These are phyloP conservation scores for Tenodera sinensis DNA, from an alignment of 2,888 invertebrate genomes.

Conservation along the genomic window DNA sequence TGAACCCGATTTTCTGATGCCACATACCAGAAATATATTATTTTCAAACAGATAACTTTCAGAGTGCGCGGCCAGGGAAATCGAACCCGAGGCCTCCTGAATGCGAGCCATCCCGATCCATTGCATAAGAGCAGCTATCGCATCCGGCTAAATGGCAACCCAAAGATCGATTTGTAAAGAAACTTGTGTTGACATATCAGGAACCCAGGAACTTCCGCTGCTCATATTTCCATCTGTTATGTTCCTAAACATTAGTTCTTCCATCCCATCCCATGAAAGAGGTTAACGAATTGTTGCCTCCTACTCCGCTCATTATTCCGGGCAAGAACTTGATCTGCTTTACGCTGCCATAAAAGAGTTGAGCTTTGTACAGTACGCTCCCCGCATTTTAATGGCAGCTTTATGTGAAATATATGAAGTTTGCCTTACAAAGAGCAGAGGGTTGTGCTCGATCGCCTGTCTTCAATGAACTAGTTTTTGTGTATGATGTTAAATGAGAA, in stretches of 20 bases:
- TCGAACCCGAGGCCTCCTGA: too few relatives aligned
- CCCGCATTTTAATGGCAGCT: neutral
- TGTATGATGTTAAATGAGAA: neutral
- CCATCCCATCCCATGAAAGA: neutral
- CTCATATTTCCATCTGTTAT: neutral
- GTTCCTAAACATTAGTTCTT: neutral
- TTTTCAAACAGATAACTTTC: too few relatives aligned
- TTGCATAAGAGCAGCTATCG: too few relatives aligned
- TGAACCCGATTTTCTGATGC: too few relatives aligned
- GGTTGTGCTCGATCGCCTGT: neutral
- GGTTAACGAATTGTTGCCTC: neutral
- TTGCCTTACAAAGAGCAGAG: neutral
- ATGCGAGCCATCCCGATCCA: too few relatives aligned
- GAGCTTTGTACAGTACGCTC: neutral
- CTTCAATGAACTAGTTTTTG: neutral
- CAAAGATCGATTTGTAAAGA: neutral
- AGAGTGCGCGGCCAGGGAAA: too few relatives aligned
- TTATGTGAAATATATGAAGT: neutral
- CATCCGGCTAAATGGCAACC: too few relatives aligned
- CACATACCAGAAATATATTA: too few relatives aligned
- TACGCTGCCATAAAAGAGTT: neutral
- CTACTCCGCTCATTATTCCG: neutral
- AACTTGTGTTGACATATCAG: neutral
- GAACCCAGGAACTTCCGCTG: neutral
- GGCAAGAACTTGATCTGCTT: neutral